Percentiles rank a stretch among this genome's conserved stretches.
Conservation (phyloP, 2,797 vertebrate genomes). For the Spondyliosoma cantharus region DNA sequence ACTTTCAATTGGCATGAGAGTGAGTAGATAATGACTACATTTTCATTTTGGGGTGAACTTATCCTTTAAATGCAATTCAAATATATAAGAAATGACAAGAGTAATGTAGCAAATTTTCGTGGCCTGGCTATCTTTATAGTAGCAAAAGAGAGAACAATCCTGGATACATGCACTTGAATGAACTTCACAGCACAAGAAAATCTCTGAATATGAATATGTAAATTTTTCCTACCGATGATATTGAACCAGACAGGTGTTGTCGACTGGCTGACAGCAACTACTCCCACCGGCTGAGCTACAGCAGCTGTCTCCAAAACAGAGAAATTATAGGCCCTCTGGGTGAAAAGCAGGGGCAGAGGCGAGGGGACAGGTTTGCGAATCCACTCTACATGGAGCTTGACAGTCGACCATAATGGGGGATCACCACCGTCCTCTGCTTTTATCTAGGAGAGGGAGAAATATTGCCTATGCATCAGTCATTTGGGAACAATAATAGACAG, state of each 20-base stretch:
- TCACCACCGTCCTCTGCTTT: conserved; percentile 95
- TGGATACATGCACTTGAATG: background rate
- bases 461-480: background rate
- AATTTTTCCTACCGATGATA: conserved; percentile 88
- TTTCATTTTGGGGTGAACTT: no score
- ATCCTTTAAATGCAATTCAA: no score
- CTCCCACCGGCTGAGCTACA: conserved; percentile 93
- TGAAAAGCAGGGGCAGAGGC: conserved; percentile 87
- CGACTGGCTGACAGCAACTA: conserved; percentile 89
- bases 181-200: background rate
- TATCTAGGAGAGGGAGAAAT: conserved; percentile 82
- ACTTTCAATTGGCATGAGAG: no score
- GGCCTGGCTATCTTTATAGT: background rate
- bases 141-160: background rate
- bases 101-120: background rate
- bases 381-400: conserved; percentile 94
- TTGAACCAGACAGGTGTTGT: conserved; percentile 93
- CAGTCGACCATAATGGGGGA: conserved; percentile 91
- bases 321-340: conserved; percentile 91
- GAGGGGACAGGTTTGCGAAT: conserved; percentile 90
- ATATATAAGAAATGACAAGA: no score
- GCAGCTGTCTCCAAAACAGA: conserved; percentile 91
- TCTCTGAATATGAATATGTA: background rate
- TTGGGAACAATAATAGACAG: background rate
- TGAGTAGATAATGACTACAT: no score